A percentile compares a stretch with the other conserved stretches of the same genome.
phyloP scores from a whole-genome alignment of 2,113 vertebrate species.

The Lamprologus lemairii region DNA sequence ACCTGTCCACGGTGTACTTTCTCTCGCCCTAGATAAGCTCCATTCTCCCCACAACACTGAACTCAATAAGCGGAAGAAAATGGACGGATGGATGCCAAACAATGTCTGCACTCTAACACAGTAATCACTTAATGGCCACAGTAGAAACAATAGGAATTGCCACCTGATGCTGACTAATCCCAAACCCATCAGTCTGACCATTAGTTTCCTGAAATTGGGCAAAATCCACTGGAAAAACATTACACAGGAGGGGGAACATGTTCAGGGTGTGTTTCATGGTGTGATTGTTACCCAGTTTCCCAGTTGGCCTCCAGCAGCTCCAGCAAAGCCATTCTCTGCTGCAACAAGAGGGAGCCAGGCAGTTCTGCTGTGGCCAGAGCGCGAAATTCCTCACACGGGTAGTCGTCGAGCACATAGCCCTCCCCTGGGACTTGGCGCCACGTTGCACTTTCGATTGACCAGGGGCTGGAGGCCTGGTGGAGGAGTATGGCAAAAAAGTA shows the following conservation, averaged over 20 bases:
- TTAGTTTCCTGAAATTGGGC: not conserved
- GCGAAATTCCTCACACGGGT: constrained; percentile 68
- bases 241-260: not conserved
- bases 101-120: not conserved
- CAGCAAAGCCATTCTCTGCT: constrained; percentile 65
- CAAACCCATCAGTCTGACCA: not conserved
- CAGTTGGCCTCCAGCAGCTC: constrained; percentile 69
- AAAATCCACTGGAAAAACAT: not conserved
- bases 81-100: not conserved
- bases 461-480: constrained; percentile 60
- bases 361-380: constrained; percentile 61
- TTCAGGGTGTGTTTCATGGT: not conserved
- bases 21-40: not conserved
- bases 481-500: not conserved
- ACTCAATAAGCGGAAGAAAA: not conserved
- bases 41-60: not conserved
- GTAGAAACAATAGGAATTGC: not conserved
- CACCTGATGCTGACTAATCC: not conserved
- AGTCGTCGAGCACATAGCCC: constrained; percentile 62
- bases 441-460: constrained; percentile 52
- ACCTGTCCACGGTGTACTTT: not conserved
- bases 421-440: constrained; percentile 41
- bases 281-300: constrained; percentile 66
- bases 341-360: constrained; percentile 30
- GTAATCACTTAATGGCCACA: not conserved